These are phyloP conservation scores for Prochilodus magdalenae DNA, from an alignment of 2,113 vertebrate genomes.

Conservation along the genomic window DNA sequence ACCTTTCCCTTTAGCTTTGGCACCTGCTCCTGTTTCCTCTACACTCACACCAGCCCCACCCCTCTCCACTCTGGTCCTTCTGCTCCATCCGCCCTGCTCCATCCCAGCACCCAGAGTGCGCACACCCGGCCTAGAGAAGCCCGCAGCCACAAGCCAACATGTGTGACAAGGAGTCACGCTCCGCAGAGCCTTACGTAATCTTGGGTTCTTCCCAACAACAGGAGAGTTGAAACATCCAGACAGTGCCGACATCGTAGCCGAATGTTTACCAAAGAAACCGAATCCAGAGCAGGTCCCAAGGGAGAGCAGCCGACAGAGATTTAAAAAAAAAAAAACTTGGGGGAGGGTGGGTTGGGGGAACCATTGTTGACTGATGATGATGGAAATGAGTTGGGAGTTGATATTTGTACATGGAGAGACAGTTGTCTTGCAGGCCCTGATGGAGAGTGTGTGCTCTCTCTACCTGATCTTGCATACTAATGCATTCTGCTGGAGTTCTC, in stretches of 20 bases:
- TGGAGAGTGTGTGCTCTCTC: background rate
- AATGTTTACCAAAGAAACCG: constrained; percentile 18
- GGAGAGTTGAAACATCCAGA: constrained; percentile 31
- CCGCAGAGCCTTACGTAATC: constrained; percentile 39
- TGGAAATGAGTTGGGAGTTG: constrained; percentile 13
- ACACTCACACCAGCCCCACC: constrained; percentile 30
- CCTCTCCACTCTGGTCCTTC: background rate
- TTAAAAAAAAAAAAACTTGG: background rate
- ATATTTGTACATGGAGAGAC: background rate
- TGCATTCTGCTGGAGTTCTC: constrained; percentile 23
- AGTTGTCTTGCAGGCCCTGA: background rate
- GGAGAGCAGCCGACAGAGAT: constrained; percentile 2
- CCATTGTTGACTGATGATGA: background rate
- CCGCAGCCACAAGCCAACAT: background rate
- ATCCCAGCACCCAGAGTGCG: background rate
- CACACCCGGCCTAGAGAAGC: constrained; percentile 1
- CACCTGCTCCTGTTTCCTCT: constrained; percentile 44
- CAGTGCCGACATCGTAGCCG: too few relatives aligned
- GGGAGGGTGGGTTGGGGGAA: background rate
- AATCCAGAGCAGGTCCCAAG: constrained; percentile 41
- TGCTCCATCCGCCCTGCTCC: constrained; percentile 25
- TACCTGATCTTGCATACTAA: constrained; percentile 28
- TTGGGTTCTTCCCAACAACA: constrained; percentile 23
- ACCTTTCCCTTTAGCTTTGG: constrained; percentile 39
- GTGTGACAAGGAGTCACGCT: constrained; percentile 44